phyloP scores from a whole-genome alignment of 2,113 vertebrate species.

The Hemicordylus capensis region DNA sequence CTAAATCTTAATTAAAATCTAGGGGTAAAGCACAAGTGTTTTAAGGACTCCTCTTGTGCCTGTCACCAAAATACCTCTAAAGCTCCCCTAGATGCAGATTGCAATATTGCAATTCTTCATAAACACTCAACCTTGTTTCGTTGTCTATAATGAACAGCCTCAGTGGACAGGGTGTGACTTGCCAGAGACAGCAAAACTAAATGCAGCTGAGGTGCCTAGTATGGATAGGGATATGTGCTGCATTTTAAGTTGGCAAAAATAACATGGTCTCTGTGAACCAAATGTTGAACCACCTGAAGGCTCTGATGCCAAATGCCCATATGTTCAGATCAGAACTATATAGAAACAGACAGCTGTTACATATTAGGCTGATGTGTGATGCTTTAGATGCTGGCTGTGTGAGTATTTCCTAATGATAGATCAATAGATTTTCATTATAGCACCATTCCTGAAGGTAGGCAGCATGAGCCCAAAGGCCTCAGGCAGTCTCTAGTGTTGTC shows the following conservation, averaged over 20 bases:
- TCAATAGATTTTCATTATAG: not conserved
- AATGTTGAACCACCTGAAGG: not conserved
- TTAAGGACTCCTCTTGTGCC: not conserved
- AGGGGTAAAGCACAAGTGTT: not conserved
- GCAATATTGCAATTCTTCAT: not conserved
- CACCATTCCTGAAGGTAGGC: not conserved
- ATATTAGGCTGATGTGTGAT: not conserved
- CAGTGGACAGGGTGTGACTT: not conserved
- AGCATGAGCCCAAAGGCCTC: not conserved
- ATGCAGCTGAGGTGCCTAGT: not conserved
- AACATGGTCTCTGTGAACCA: not conserved
- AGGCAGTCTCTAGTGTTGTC: not conserved
- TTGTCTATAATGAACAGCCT: not conserved
- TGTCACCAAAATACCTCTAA: not conserved
- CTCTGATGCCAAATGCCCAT: not conserved
- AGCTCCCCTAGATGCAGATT: not conserved
- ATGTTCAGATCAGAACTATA: not conserved
- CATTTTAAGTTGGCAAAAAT: not conserved
- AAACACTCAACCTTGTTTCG: not conserved
- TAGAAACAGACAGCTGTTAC: not conserved
- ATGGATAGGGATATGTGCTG: not conserved
- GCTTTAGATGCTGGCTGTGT: not conserved
- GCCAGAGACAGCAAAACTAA: not conserved
- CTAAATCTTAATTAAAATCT: slow-evolving; percentile 14
- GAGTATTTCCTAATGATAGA: not conserved